Base-by-base conservation (phyloP, 2,888 invertebrate species). In the Cheilosia urbana region DNA sequence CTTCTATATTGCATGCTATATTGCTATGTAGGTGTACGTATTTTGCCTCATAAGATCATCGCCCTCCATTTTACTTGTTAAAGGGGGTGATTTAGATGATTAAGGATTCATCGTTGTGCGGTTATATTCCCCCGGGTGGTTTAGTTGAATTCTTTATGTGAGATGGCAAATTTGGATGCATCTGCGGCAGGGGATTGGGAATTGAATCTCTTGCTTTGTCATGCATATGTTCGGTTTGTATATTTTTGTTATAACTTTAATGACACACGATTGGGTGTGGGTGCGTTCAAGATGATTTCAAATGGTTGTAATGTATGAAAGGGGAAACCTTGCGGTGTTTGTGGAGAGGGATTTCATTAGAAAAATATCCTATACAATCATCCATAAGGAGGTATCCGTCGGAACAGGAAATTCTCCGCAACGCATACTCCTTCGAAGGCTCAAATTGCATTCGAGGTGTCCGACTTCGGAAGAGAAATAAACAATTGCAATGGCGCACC, bases 71-170 rank as follows among this genome's bases (percentile, higher is more conserved):
- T 60, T 55, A 51, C 34, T 51, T 58, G 40, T 37, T 21, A 21
- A 60, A 73, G 57, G 68, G 49, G 27, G 24, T 62, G 40, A 66
- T 40, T 27, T 34, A 63, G 75, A 81, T 71, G 76, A 76, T 76
- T 81, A 57, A 62, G 62, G 49, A 68, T 75, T 80, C 53, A 80
- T 80, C 55, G 53, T 57, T 57, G 40, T 75, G 75, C 49, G 68
- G 75, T 63, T 51, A 49, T 62, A 75, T 75, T 68, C 80, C 80
- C 75, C 42, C 55, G 66, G 62, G 62, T 68, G 68, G 75, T 80
- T 75, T 49, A 57, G 55, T 75, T 66, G 19, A 53, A 65, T 58
- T 60, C 51, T 37, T 37, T 24, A 24, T 60, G 24, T 24, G 45
- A 45, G 45, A 17, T 27, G 51, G 51, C 9, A 51, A 51, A 24